Conservation (phyloP, 1,140 invertebrate species). For the Dufourea novaeangliae region DNA sequence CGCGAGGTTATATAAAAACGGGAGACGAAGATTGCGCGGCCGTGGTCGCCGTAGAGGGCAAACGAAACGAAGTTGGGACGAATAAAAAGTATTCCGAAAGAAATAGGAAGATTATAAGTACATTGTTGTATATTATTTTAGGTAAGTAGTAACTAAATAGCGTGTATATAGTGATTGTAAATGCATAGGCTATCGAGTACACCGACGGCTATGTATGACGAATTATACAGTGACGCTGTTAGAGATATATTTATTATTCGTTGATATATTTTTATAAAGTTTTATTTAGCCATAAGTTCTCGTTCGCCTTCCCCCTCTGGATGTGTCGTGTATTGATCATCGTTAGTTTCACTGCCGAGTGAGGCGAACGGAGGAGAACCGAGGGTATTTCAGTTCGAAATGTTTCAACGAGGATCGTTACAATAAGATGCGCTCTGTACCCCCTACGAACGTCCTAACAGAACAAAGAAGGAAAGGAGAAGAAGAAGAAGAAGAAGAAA, state of each 20-base stretch:
- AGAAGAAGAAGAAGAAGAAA: too few relatives aligned
- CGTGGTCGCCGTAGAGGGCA: neutral
- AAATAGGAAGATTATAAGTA: slow-evolving; percentile 38
- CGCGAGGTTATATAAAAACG: neutral
- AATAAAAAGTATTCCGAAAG: neutral
- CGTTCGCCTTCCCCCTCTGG: slow-evolving; percentile 62
- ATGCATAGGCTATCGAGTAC: slow-evolving; percentile 67
- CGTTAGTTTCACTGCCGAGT: slow-evolving; percentile 33
- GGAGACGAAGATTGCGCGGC: neutral
- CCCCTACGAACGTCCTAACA: slow-evolving; percentile 29
- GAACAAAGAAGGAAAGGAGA: too few relatives aligned
- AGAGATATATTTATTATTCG: slow-evolving; percentile 80
- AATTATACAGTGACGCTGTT: slow-evolving; percentile 76
- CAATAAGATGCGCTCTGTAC: slow-evolving; percentile 25
- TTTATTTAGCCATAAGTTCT: slow-evolving; percentile 78
- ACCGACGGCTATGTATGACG: slow-evolving; percentile 63
- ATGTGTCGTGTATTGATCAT: slow-evolving; percentile 46
- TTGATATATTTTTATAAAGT: slow-evolving; percentile 81
- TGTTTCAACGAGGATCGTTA: slow-evolving; percentile 53
- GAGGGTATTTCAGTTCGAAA: slow-evolving; percentile 31
- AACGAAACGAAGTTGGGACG: neutral
- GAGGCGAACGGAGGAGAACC: slow-evolving; percentile 17
- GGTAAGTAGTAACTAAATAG: slow-evolving; percentile 72
- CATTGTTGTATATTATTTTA: slow-evolving; percentile 75
- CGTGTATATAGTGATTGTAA: slow-evolving; percentile 78